A percentile compares a stretch with the other conserved stretches of the same genome.
Conservation (phyloP, 2,888 invertebrate genomes). For the Drosophila flavopinicola region DNA sequence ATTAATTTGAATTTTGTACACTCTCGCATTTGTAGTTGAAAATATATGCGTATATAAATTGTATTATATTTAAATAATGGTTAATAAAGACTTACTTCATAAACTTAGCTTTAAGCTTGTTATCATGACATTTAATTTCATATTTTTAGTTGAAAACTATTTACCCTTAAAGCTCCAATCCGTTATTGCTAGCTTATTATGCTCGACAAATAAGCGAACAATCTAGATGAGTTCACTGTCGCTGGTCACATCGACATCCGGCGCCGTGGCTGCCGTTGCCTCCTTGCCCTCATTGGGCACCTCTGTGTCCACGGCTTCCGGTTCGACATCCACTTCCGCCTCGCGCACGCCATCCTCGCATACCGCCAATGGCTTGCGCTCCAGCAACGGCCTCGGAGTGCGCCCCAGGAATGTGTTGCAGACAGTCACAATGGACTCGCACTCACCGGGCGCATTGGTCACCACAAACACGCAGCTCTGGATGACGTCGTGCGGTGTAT, state of each 20-base stretch:
- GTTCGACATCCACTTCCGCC: conserved; percentile 43
- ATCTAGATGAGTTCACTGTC: conserved; percentile 41
- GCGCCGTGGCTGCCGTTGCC: conserved; percentile 23
- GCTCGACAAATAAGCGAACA: background rate
- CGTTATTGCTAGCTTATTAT: background rate
- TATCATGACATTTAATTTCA: no score
- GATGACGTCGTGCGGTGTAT: conserved; percentile 77
- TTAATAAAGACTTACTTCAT: no score
- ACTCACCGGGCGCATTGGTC: conserved; percentile 62
- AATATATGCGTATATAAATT: no score
- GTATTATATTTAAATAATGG: no score
- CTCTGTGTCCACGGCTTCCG: conserved; percentile 39
- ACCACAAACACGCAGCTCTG: conserved; percentile 79
- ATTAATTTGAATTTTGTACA: no score
- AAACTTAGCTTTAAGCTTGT: no score
- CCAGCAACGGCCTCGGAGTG: conserved; percentile 77
- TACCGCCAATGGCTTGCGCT: conserved; percentile 67
- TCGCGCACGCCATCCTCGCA: conserved; percentile 67
- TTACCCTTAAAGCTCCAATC: background rate
- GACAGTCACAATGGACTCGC: conserved; percentile 75
- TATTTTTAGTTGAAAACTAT: background rate
- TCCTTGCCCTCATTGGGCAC: conserved; percentile 29
- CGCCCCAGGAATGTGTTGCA: conserved; percentile 76
- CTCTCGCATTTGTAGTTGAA: no score
- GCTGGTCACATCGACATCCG: conserved; percentile 45